Percentiles rank a stretch among this genome's conserved stretches.
These are phyloP conservation scores for Rhynchopsitta pachyrhyncha DNA, from an alignment of 2,113 vertebrate species.

Conservation along the genomic window DNA sequence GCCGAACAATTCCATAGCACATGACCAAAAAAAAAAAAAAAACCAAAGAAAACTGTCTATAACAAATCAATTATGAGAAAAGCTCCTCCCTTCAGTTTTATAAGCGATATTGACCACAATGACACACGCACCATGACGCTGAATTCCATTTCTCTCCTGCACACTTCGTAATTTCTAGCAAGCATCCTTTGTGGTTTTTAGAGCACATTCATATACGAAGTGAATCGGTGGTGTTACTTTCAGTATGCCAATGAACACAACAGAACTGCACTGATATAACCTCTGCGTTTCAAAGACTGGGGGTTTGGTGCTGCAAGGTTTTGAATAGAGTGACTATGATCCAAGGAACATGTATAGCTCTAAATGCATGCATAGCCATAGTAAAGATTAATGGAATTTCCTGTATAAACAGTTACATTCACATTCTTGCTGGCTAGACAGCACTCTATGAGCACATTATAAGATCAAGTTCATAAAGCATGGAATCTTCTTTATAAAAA, in stretches of 20 bases:
- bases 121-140: rapidly evolving
- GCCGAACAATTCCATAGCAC: not conserved
- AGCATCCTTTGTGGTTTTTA: not conserved
- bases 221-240: not conserved
- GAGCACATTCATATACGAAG: not conserved
- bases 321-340: not conserved
- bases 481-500: not conserved
- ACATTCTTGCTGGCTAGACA: not conserved
- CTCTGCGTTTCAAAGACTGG: not conserved
- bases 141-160: not conserved
- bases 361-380: not conserved
- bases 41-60: not conserved
- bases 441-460: not conserved
- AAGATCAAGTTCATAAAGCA: not conserved
- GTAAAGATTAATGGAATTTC: not conserved
- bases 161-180: not conserved
- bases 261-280: not conserved
- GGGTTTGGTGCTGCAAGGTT: not conserved
- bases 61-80: not conserved
- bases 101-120: not conserved
- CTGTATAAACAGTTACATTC: not conserved
- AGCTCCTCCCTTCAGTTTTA: not conserved
- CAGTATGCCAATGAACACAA: not conserved
- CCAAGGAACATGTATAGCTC: not conserved
- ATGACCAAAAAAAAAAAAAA: not conserved